Evolutionary conservation across 2,797 vertebrate species (phyloP).

Genomic region (Lerista edwardsae): DNA sequence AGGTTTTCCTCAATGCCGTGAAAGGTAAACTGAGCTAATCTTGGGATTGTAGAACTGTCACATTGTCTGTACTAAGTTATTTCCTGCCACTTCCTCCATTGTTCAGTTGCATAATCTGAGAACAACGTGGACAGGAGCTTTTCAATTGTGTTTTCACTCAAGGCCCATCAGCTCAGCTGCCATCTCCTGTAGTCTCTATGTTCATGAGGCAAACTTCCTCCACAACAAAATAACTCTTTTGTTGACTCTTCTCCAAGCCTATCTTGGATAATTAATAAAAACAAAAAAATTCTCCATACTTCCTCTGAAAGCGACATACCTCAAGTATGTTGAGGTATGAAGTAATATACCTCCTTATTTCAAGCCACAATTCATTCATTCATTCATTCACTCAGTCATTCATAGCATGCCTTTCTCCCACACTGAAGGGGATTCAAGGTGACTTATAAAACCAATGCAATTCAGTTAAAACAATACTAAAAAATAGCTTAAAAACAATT

Average conservation of each 20-base stretch:
- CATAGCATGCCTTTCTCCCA: too few species aligned
- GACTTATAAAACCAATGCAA: too few species aligned
- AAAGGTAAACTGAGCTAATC: conserved; percentile 80
- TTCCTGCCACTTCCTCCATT: background rate
- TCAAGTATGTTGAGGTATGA: too few species aligned
- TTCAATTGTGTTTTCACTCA: background rate
- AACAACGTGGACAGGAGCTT: too few species aligned
- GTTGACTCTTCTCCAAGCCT: background rate
- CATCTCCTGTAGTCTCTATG: background rate
- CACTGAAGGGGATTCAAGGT: too few species aligned
- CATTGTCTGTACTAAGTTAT: background rate
- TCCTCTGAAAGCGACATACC: background rate
- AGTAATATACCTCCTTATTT: too few species aligned
- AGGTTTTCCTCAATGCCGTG: conserved; percentile 85
- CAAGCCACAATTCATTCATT: background rate
- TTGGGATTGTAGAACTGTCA: background rate
- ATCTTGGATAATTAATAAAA: background rate
- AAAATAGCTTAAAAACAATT: too few species aligned
- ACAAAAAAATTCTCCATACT: background rate
- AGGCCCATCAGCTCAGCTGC: background rate
- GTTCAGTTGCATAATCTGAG: background rate
- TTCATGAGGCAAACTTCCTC: too few species aligned
- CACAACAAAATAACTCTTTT: background rate
- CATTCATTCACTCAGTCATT: too few species aligned
- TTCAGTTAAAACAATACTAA: too few species aligned